A percentile compares a stretch with the other conserved stretches of the same genome.
phyloP scores from a whole-genome alignment of 2,113 vertebrate genomes.

The Epinephelus fuscoguttatus region DNA sequence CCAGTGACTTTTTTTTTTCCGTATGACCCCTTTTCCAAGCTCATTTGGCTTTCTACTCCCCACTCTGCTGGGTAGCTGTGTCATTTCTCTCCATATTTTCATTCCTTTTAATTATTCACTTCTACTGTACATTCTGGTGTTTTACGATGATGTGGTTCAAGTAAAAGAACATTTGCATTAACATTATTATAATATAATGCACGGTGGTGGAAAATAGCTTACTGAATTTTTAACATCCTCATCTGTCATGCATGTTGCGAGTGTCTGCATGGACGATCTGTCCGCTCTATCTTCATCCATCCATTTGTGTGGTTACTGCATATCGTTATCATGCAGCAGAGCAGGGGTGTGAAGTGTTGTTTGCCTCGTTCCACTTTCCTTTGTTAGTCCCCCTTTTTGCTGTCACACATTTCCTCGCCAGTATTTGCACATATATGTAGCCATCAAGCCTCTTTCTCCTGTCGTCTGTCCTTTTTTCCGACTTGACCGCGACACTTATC shows the following conservation, averaged over 20 bases:
- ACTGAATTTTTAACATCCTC: slow-evolving; percentile 58
- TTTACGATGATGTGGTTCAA: slow-evolving; percentile 44
- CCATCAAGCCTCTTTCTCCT: slow-evolving; percentile 78
- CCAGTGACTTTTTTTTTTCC: slow-evolving; percentile 56
- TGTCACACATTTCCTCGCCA: slow-evolving; percentile 31
- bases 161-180: slow-evolving; percentile 43
- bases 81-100: slow-evolving; percentile 67
- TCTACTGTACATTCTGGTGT: slow-evolving; percentile 42
- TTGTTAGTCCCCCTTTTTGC: slow-evolving; percentile 3
- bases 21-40: slow-evolving; percentile 57
- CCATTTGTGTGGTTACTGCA: slow-evolving; percentile 33
- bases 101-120: slow-evolving; percentile 60
- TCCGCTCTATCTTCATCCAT: slow-evolving; percentile 16
- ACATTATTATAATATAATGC: slow-evolving; percentile 46
- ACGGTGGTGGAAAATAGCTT: slow-evolving; percentile 50
- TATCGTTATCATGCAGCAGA: slow-evolving; percentile 43
- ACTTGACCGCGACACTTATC: slow-evolving; percentile 86
- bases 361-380: slow-evolving; percentile 5
- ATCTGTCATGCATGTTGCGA: slow-evolving; percentile 48
- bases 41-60: slow-evolving; percentile 50
- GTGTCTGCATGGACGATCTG: slow-evolving; percentile 28
- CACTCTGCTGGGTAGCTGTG: slow-evolving; percentile 30
- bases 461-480: slow-evolving; percentile 69
- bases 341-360: slow-evolving; percentile 27
- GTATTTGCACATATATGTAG: slow-evolving; percentile 52